Evolutionary conservation across 2,113 vertebrate genomes (phyloP), one percentile per base, ranked within the genome.

Genomic region (Melanerpes formicivorus): DNA sequence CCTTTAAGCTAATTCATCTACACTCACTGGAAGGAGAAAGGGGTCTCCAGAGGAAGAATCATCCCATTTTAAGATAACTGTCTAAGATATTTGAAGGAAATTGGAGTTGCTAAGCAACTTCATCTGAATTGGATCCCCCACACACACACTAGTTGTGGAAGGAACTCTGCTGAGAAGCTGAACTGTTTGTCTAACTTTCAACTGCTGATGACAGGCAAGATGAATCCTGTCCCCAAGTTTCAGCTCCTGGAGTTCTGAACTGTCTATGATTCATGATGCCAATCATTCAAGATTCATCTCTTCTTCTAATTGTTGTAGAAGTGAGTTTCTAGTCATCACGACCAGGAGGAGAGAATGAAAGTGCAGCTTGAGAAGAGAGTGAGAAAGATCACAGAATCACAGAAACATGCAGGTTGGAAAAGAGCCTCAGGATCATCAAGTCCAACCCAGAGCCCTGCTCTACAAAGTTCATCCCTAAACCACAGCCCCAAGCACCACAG

Each of bases 91-190:
- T 67, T 77, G 79, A 93, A 76, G 76, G 87, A 87, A 93, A 90
- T 56, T 83, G 27, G 62, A 90, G 93, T 95, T 96, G 91, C 94
- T 95, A 93, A 88, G 94, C 93, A 96, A 96, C 87, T 9, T 82
- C 32, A 89, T 81, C 42, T 77, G 52, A 12, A 30, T 34, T 69
- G 46, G 22, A 26, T 66, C 58, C 48, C 10, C 73, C 89, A 62
- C 56, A 80, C 18, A 80, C 2, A 3, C 50, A 26, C 14, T 83
- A 21, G 42, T 72, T 80, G 12, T 50, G 46, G 29, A 84, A 11
- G 23, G 19, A 92, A 82, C n/a, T 34, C 59, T 89, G 60, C 69
- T 80, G 71, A 95, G 72, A 82, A 91, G 42, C 42, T 70, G 55
- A 76, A 34, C 50, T 55, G 1, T 80, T 79, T 93, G 26, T 46